Conservation (phyloP, 2,888 invertebrate genomes). For the Podotricha telesiphe region DNA sequence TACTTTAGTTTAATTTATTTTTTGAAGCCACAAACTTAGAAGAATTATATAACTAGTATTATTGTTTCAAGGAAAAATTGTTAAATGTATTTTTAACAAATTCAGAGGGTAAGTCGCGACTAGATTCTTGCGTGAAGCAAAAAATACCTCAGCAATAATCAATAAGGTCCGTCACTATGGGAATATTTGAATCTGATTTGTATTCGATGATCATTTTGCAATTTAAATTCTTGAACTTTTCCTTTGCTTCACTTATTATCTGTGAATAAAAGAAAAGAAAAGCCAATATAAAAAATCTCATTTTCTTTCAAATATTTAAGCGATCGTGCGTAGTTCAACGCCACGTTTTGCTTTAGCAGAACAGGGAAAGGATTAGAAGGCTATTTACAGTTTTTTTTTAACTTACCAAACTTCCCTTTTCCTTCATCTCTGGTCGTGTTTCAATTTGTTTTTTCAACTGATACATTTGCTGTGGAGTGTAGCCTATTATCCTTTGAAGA, state of each 20-base stretch:
- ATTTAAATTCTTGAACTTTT: conserved; percentile 6
- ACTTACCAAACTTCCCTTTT: conserved; percentile 65
- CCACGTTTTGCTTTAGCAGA: too few species aligned
- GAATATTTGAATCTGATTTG: background rate
- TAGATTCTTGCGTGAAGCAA: too few species aligned
- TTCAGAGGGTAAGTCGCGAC: too few species aligned
- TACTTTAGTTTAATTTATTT: too few species aligned
- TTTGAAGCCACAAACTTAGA: too few species aligned
- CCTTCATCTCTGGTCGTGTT: conserved; percentile 63
- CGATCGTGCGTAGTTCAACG: too few species aligned
- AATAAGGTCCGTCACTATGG: conserved; percentile 6
- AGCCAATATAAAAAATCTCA: background rate
- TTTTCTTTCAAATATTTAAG: too few species aligned
- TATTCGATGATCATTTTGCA: conserved; percentile 11
- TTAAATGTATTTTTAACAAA: too few species aligned
- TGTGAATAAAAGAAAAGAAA: background rate
- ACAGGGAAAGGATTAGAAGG: too few species aligned
- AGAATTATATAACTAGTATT: too few species aligned
- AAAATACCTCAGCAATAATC: background rate
- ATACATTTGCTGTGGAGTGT: conserved; percentile 75
- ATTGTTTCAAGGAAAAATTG: too few species aligned
- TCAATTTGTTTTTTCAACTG: conserved; percentile 67
- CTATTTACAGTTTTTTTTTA: too few species aligned
- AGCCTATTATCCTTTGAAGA: conserved; percentile 77
- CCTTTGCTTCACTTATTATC: conserved; percentile 7